Base-by-base conservation (phyloP, 2,113 vertebrate species). In the Odontophorus gujanensis region DNA sequence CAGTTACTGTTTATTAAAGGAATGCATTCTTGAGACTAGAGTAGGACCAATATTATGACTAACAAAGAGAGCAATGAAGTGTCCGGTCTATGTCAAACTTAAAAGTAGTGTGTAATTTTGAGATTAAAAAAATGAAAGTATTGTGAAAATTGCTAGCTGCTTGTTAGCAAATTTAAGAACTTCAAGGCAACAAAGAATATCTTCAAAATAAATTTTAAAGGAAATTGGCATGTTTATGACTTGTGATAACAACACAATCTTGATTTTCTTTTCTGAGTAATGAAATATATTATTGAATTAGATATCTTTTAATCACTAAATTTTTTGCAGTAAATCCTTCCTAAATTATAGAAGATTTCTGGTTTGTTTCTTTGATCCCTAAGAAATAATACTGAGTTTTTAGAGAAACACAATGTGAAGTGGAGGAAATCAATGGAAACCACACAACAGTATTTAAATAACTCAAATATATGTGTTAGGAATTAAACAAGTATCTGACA, bases 381-480 rank as follows among this genome's bases (percentile, higher is more conserved):
- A 72, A 65, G 94, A 96, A 97, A 95, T 91, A 93, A 11, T 20
- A 78, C 79, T 94, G 8, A 28, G 28, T 32, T 58, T 32, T 87
- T 92, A 58, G 77, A 51, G 4, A 16, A 92, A 96, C 86, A 90
- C 69, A 93, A 76, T 88, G 30, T 9, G 82, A 94, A 85, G 50
- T 53, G 55, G 96, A 92, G 93, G n/a, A 96, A 96, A 87, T 81
- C 72, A 92, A 61, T 8, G 7, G 78, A 97, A 95, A 30, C 72
- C 77, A 87, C 26, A 81, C 89, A 95, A 85, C 59, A 95, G 38
- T 94, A 45, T 94, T 95, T 85, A 93, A 79, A 30, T 92, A 81
- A 93, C 95, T 97, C 95, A 89, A 96, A 90, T 95, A 85, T 95
- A 66, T 79, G 76, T 77, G 9, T 67, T 8, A 53, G 59, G 92